Evolutionary conservation across 2,113 vertebrate genomes (phyloP), one percentile per base, ranked within the genome.

Genomic region (Sclerurus mexicanus): DNA sequence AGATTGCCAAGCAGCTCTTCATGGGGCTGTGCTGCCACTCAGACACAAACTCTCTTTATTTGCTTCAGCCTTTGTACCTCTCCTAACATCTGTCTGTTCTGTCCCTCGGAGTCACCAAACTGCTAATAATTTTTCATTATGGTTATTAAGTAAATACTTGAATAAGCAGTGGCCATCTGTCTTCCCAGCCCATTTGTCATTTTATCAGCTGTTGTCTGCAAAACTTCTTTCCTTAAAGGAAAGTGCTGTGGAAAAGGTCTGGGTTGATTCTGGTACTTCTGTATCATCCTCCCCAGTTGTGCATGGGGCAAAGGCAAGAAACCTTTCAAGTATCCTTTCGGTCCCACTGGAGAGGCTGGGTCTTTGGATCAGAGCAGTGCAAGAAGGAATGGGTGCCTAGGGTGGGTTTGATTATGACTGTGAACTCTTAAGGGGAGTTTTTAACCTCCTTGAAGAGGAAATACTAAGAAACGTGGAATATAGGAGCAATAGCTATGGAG

Each of bases 81-180:
- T 93, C 23, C 40, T 72, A 56, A 75, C 52, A 84, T 71, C 82
- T 89, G 72, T 83, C 25, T 77, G 0, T 64, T 86, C 74, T 89
- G 68, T 68, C 83, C 74, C 80, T 87, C 0, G 0, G 85, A 86
- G 68, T 74, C 73, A 81, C n/a, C 27, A 77, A 90, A 71, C 14
- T 86, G 95, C 71, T 83, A 53, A 83, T 83, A 53, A 83, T 90
- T 94, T 92, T 89, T 95, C 73, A 78, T 84, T 92, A 81, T 84
- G 64, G 55, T 81, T 92, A 76, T 85, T 91, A 93, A 94, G 63
- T 76, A 89, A 71, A 46, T 93, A 49, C 75, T 86, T 90, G 72
- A 86, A 59, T 85, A 84, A 84, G 58, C 78, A 88, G 49, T 47
- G 72, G 23, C 90, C 72, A 93, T 77, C 83, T 93, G 89, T 86